Base-by-base conservation (phyloP, 30 jellyfish, hydroid and myxozoan species). In the Mastigias papua region DNA sequence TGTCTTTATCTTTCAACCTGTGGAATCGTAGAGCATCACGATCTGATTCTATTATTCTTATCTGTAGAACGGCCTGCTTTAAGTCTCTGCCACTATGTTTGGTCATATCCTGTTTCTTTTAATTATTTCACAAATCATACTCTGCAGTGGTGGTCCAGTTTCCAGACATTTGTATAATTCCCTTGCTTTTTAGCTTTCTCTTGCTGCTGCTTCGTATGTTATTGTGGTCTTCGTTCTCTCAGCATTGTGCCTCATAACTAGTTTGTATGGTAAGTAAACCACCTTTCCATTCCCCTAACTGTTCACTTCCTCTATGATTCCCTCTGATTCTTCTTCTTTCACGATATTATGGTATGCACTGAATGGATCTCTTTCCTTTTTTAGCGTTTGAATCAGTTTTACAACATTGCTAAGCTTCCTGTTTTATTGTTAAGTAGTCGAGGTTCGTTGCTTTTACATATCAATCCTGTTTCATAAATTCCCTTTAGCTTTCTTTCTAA, bases 391-490 rank as follows among this genome's bases (percentile, higher is more conserved):
- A 4, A 48, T 37, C 8, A 86, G 64, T 61, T 64, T 74, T 74
- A 29, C 68, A 42, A 34, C 57, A 86, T 75, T 37, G 86, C 86
- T 4, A 74, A 54, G 65, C 96, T 86, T 63, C 90, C 91, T 9
- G 17, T 32, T 58, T 73, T 46, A 80, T 73, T 86, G 48, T 50
- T 37, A 33, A 17, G 71, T 67, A 71, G 85, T 64, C 2, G 3
- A 22, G 70, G 75, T 68, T 9, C 61, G n/a, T 23, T 62, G 48
- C 75, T 27, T 48, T 86, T 76, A 91, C 91, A 86, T 26, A 75
- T 7, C 29, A 86, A 69, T 19, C 78, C 91, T 25, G 90, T 86
- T 35, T 86, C 91, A 58, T 86, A 73, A 60, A 46, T 32, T 16
- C 90, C 96, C 21, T 86, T 37, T 62, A 15, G 75, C 10, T 23